Base-by-base conservation (phyloP, 2,797 vertebrate species). In the Steatocranus sp. region DNA sequence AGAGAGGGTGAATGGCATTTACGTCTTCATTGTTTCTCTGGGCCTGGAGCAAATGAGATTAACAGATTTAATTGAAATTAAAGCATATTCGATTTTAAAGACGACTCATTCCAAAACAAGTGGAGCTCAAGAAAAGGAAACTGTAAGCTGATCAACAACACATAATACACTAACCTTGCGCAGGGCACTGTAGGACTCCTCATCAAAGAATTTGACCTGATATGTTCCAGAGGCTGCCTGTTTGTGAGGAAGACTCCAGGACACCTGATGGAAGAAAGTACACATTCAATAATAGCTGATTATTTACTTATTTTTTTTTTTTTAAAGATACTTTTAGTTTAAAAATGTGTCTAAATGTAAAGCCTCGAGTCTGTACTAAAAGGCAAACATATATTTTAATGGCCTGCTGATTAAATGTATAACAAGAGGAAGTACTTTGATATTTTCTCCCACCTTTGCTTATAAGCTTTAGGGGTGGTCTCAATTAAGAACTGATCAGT, bases 11-110 rank as follows among this genome's bases (percentile, higher is more conserved):
- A 89, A 98, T 97, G 61, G 95, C 77, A 2, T 97, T 97, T 3
- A 97, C 78, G 11, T 98, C 98, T 91, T 99, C 97, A 0, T 98
- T 97, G 93, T 98, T 98, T 85, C 98, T 97, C 87, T 98, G 98
- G 49, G 98, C 98, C 98, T 99, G 89, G 20, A 92, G 87, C 8
- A 80, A 12, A 84, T 3, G 7, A 81, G 4, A 86, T 32, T 0
- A 3, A 76, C 18, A 83, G 3, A 41, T 25, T 27, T 17, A 14
- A 79, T 46, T 50, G 4, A 49, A 53, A 80, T 66, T 3, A 58
- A 80, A 79, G 49, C 18, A 51, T 0, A 2, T 73, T 68, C 50
- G 2, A 20, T 6, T 23, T 51, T 79, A 66, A 38, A 53, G 4
- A 51, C 1, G 27, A 3, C 20, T 51, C 2, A 48, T 4, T 34